These are phyloP conservation scores for Synanthedon tipuliformis DNA, from an alignment of 2,888 invertebrate genomes.

Conservation along the genomic window DNA sequence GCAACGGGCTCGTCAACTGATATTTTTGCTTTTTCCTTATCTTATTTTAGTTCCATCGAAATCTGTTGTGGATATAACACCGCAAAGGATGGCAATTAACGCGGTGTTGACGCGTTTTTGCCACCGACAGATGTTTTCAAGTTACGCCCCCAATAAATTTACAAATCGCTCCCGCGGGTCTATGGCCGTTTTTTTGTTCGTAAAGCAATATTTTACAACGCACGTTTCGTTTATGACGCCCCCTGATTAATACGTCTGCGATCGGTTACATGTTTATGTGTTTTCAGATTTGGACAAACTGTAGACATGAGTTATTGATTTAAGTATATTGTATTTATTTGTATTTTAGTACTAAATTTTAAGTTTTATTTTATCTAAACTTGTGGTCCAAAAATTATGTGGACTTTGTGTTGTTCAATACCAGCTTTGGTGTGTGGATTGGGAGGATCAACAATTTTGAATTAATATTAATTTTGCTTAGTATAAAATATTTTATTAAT, in stretches of 20 bases:
- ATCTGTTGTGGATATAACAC: neutral
- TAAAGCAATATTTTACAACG: slow-evolving; percentile 41
- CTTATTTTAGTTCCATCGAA: too few relatives aligned
- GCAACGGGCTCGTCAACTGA: too few relatives aligned
- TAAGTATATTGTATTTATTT: neutral
- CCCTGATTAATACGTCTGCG: slow-evolving; percentile 53
- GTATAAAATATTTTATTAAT: too few relatives aligned
- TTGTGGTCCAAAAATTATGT: too few relatives aligned
- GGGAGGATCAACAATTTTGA: too few relatives aligned
- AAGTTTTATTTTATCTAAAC: too few relatives aligned
- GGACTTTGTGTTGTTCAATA: too few relatives aligned
- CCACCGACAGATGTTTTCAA: slow-evolving; percentile 32
- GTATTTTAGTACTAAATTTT: too few relatives aligned
- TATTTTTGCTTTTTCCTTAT: too few relatives aligned
- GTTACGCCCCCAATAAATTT: slow-evolving; percentile 31
- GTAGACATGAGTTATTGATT: neutral
- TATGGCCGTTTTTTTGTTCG: slow-evolving; percentile 34
- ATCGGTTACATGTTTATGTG: slow-evolving; percentile 12
- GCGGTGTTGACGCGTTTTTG: slow-evolving; percentile 18
- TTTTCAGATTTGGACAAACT: slow-evolving; percentile 1
- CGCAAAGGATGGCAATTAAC: slow-evolving; percentile 21
- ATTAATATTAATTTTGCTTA: too few relatives aligned
- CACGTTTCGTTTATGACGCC: slow-evolving; percentile 56
- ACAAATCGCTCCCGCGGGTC: slow-evolving; percentile 29
- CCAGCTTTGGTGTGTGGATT: too few relatives aligned